Conservation (phyloP, 2,113 vertebrate genomes). For the Epinephelus moara region DNA sequence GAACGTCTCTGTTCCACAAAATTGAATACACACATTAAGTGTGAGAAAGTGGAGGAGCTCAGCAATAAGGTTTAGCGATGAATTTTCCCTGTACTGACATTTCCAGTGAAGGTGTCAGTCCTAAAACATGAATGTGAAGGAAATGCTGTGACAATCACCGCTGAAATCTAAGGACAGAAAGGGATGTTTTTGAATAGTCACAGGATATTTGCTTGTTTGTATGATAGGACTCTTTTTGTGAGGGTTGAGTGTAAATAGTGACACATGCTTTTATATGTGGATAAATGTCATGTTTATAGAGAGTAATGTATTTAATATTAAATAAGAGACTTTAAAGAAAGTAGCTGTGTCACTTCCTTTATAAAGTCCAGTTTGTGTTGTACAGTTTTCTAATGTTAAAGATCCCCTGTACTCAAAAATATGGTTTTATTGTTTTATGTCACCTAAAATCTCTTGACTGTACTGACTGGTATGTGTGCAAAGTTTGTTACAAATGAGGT, state of each 20-base stretch:
- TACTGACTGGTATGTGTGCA: no score
- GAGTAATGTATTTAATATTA: constrained; percentile 72
- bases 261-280: constrained; percentile 64
- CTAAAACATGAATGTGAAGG: constrained; percentile 29
- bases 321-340: constrained; percentile 50
- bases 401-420: no score
- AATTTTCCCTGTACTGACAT: constrained; percentile 7
- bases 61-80: constrained; percentile 28
- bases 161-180: background rate
- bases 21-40: background rate
- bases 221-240: constrained; percentile 29
- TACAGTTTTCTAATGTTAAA: background rate
- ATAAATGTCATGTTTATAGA: constrained; percentile 68
- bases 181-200: constrained; percentile 4
- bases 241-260: constrained; percentile 60
- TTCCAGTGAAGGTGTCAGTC: background rate
- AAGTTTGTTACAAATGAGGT: no score
- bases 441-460: no score
- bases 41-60: constrained; percentile 13
- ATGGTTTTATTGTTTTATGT: no score
- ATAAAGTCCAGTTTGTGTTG: background rate
- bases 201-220: constrained; percentile 29
- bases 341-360: background rate
- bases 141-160: constrained; percentile 69
- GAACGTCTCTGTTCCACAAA: background rate